phyloP scores from a whole-genome alignment of 1,140 invertebrate species.

The Orussus abietinus region DNA sequence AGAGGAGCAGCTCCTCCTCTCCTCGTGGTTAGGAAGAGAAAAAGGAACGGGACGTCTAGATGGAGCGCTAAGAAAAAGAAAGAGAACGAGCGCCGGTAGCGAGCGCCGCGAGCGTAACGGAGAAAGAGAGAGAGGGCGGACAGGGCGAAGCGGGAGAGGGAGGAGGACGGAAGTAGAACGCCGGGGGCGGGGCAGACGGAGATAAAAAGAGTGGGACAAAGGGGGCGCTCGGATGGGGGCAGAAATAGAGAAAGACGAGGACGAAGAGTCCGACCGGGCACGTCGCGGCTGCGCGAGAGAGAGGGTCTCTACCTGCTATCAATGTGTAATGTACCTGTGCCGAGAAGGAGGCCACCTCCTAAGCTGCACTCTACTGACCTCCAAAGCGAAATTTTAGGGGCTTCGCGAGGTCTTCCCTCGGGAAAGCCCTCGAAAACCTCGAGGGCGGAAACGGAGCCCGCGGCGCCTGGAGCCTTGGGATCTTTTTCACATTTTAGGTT shows the following conservation, averaged over 20 bases:
- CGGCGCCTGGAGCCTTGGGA: too few species aligned
- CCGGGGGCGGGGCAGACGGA: not conserved
- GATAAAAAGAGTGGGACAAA: slow-evolving; percentile 14
- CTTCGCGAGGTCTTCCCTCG: too few species aligned
- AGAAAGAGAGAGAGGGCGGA: too few species aligned
- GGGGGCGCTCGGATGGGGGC: slow-evolving; percentile 11
- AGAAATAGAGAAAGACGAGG: not conserved
- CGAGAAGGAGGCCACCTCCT: too few species aligned
- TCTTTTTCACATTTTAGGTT: too few species aligned
- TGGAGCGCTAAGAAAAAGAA: slow-evolving; percentile 11
- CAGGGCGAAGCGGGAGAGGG: slow-evolving; percentile 10
- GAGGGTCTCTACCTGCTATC: too few species aligned
- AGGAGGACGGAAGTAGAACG: not conserved
- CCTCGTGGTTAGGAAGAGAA: slow-evolving; percentile 1
- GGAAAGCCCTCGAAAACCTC: too few species aligned
- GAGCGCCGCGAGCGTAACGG: too few species aligned
- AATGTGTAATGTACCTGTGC: too few species aligned
- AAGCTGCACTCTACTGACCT: too few species aligned
- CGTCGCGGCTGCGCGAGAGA: not conserved
- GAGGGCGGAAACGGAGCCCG: too few species aligned
- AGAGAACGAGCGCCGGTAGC: not conserved
- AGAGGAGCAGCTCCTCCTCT: not conserved
- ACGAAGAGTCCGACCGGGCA: not conserved
- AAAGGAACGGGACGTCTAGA: slow-evolving; percentile 11
- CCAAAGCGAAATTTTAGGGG: too few species aligned